phyloP scores from a whole-genome alignment of 2,888 invertebrate genomes.

The Smittia aterrima region DNA sequence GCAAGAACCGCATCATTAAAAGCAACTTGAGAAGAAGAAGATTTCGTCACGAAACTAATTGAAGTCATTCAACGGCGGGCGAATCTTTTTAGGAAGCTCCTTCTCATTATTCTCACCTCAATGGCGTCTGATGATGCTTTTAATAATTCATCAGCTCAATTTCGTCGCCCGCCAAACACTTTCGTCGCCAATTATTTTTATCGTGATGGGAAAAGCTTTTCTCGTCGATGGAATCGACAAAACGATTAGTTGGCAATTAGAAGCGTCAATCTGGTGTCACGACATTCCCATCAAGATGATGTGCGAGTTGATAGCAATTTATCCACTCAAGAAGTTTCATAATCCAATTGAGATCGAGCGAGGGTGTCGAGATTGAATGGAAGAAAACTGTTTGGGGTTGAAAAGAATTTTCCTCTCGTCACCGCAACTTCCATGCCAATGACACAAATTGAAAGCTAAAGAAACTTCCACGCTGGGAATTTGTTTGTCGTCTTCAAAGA shows the following conservation, averaged over 20 bases:
- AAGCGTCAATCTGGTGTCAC: background rate
- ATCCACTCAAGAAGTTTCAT: slow-evolving; percentile 39
- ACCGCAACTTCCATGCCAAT: background rate
- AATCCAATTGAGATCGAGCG: slow-evolving; percentile 34
- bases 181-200: slow-evolving; percentile 40
- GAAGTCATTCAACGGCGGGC: background rate
- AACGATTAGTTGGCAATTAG: slow-evolving; percentile 30
- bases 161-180: slow-evolving; percentile 12
- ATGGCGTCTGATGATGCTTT: slow-evolving; percentile 7
- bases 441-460: slow-evolving; percentile 9
- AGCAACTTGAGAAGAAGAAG: background rate
- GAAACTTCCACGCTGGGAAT: background rate
- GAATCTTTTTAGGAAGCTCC: background rate
- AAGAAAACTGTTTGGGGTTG: slow-evolving; percentile 23
- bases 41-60: slow-evolving; percentile 1
- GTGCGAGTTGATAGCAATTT: background rate
- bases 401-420: background rate
- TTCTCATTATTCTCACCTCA: slow-evolving; percentile 11
- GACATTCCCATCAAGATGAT: slow-evolving; percentile 1
- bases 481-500: background rate
- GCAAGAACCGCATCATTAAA: slow-evolving; percentile 6
- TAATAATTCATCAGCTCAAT: slow-evolving; percentile 32
- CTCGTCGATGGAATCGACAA: background rate
- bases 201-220: slow-evolving; percentile 19
- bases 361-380: background rate